These are phyloP conservation scores for Hypomesus transpacificus DNA, from an alignment of 2,113 vertebrate species.

Conservation along the genomic window DNA sequence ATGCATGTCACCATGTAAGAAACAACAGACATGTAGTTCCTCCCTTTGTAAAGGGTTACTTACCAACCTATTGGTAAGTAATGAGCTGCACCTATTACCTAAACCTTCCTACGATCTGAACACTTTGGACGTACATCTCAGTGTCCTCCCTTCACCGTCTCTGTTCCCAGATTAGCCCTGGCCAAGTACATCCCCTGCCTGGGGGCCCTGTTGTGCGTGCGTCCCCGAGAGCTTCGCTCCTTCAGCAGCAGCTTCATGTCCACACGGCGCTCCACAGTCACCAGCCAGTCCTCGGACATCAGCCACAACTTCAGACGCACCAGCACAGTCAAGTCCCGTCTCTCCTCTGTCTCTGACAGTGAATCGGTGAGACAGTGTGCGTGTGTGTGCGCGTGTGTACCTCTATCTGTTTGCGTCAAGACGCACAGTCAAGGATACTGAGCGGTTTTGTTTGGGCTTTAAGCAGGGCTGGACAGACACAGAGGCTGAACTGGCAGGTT, in stretches of 20 bases:
- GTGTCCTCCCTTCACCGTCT: neutral
- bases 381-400: slow-evolving; percentile 5
- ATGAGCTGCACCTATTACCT: no score
- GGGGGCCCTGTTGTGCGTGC: slow-evolving; percentile 76
- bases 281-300: slow-evolving; percentile 80
- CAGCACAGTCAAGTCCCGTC: slow-evolving; percentile 61
- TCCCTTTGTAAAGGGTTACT: no score
- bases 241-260: slow-evolving; percentile 81
- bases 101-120: no score
- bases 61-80: no score
- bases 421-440: no score
- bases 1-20: no score
- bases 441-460: neutral
- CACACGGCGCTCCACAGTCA: slow-evolving; percentile 78
- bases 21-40: no score
- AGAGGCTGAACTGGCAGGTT: slow-evolving; percentile 69
- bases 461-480: slow-evolving; percentile 80
- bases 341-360: slow-evolving; percentile 81
- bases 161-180: slow-evolving; percentile 77
- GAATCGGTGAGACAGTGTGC: slow-evolving; percentile 78
- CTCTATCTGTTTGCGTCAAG: neutral
- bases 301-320: slow-evolving; percentile 50
- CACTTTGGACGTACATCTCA: neutral
- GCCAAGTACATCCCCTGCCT: slow-evolving; percentile 86
- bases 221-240: slow-evolving; percentile 62